Conservation (phyloP, 2,797 vertebrate species). For the Megalops cyprinoides region DNA sequence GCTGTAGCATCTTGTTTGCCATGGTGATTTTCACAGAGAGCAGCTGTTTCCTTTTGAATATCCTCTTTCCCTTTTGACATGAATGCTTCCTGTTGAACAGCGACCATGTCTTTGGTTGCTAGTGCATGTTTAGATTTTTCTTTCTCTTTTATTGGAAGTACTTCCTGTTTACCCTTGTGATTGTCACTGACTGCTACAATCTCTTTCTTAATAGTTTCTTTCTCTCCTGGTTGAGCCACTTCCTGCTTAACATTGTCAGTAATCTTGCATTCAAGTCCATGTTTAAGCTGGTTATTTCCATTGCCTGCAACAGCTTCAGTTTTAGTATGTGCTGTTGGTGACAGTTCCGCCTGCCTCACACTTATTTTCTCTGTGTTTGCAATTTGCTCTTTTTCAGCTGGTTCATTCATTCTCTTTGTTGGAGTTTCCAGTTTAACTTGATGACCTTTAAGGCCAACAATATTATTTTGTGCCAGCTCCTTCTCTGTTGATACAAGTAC, state of each 20-base stretch:
- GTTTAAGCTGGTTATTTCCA: background rate
- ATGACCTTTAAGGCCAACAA: conserved; percentile 16
- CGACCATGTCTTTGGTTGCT: too few species aligned
- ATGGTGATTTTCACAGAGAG: conserved; percentile 20
- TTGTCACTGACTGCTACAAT: background rate
- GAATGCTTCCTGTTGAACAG: too few species aligned
- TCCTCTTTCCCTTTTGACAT: too few species aligned
- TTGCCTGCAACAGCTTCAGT: background rate
- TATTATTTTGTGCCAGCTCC: conserved; percentile 21
- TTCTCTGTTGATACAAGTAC: background rate
- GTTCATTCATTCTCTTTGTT: background rate
- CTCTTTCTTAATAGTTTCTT: too few species aligned
- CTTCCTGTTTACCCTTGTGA: background rate
- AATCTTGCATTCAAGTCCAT: too few species aligned
- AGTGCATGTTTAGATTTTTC: too few species aligned
- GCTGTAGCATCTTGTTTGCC: background rate
- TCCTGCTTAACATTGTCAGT: too few species aligned
- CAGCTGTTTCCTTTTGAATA: conserved; percentile 33
- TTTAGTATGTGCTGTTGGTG: background rate
- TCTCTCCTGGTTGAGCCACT: too few species aligned
- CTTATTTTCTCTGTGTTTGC: background rate
- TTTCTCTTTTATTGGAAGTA: conserved; percentile 25
- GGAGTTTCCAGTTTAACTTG: conserved; percentile 14
- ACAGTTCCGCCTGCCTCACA: background rate
- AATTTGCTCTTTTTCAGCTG: background rate